Conservation (phyloP, 2,113 vertebrate genomes). For the Steatornis caripensis region DNA sequence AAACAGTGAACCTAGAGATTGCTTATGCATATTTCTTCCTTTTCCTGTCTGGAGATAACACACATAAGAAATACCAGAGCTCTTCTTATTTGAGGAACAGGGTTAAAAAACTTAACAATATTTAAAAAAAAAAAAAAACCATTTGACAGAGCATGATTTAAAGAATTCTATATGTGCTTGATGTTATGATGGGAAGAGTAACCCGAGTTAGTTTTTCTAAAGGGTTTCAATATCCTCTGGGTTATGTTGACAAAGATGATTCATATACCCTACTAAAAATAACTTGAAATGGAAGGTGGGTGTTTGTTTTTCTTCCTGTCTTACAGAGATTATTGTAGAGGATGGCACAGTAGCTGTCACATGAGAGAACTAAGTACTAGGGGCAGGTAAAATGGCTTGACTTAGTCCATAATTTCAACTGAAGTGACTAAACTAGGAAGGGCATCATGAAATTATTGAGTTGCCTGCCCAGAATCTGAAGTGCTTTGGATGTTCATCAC, state of each 20-base stretch:
- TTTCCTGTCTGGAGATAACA: neutral
- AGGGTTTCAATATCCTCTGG: neutral
- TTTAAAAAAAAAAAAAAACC: neutral
- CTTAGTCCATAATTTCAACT: neutral
- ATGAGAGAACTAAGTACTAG: neutral
- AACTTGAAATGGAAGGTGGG: neutral
- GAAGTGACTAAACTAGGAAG: neutral
- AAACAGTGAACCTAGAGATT: neutral
- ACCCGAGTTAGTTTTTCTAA: neutral
- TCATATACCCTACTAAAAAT: constrained; percentile 5
- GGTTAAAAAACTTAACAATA: neutral
- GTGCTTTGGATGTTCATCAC: neutral
- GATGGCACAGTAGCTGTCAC: neutral
- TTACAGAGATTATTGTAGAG: neutral
- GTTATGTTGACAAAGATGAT: constrained; percentile 19
- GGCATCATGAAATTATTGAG: neutral
- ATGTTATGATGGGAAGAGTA: neutral
- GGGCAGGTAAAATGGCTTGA: neutral
- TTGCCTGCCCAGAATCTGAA: neutral
- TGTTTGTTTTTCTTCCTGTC: constrained; percentile 12
- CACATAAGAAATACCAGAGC: neutral
- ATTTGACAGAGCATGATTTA: neutral
- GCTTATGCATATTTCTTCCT: neutral
- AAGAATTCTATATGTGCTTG: neutral
- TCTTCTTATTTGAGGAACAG: neutral